phyloP scores from a whole-genome alignment of 2,797 vertebrate genomes.

The Lycodopsis pacificus region DNA sequence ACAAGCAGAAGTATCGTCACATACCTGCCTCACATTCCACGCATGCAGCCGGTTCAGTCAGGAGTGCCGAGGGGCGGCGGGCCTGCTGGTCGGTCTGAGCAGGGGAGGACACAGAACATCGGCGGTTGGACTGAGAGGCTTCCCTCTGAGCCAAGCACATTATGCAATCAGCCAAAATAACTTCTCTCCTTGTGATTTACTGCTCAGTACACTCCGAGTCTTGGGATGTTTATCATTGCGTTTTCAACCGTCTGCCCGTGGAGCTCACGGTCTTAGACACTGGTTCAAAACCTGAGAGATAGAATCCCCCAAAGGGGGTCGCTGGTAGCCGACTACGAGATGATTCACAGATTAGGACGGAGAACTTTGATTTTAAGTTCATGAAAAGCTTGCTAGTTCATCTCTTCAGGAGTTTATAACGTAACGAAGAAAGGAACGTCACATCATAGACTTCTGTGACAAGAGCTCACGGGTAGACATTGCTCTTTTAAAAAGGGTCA shows the following conservation, averaged over 20 bases:
- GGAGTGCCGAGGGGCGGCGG: background rate
- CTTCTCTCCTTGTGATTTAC: slow-evolving; percentile 34
- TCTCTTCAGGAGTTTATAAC: background rate
- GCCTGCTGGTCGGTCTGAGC: slow-evolving; percentile 17
- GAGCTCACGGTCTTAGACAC: background rate
- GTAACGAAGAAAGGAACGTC: background rate
- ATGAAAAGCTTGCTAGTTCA: background rate
- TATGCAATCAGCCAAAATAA: slow-evolving; percentile 49
- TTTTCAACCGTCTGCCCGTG: background rate
- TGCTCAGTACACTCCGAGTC: background rate
- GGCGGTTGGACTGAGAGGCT: background rate
- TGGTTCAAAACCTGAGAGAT: background rate
- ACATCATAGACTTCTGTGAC: background rate
- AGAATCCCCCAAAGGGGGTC: background rate
- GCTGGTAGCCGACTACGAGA: accelerated
- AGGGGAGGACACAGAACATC: slow-evolving; percentile 12
- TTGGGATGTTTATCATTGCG: background rate
- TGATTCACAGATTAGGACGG: background rate
- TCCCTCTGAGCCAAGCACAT: slow-evolving; percentile 14
- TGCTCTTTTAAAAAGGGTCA: background rate
- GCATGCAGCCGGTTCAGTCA: slow-evolving; percentile 26
- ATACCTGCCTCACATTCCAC: slow-evolving; percentile 64
- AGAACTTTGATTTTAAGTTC: background rate
- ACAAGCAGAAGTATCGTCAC: slow-evolving; percentile 21
- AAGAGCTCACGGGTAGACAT: background rate